Base-by-base conservation (phyloP, 2,113 vertebrate genomes). In the Theristicus caerulescens region DNA sequence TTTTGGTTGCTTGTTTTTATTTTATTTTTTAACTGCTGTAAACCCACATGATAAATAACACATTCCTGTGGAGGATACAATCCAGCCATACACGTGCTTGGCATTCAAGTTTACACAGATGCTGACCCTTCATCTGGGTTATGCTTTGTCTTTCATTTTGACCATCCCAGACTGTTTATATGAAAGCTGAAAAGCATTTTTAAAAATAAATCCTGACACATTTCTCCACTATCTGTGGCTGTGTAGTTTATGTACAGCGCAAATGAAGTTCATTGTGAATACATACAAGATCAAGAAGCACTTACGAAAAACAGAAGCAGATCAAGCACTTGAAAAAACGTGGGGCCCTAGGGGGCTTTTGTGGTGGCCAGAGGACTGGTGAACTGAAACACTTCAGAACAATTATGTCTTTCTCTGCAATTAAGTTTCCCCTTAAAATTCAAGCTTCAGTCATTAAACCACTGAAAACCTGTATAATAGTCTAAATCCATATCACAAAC, bases 111-210 rank as follows among this genome's bases (percentile, higher is more conserved):
- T 91, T 49, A 88, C 74, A 94, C 78, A 95, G 94, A 93, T 92
- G 77, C 77, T 95, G 95, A 96, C 82, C 94, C 61, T 71, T 84
- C 92, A 71, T 59, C 86, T 72, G 77, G 27, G 49, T 86, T 90
- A 64, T 16, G 42, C 86, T 88, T 81, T 82, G 65, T 58, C 86
- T 89, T 84, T 93, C 77, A 82, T 65, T 89, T 70, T 82, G 67
- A 91, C 91, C 82, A 82, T 47, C 17, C 19, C 82, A 87, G 71
- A 70, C 70, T 88, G 58, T 85, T 95, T 85, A 88, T 10, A 87
- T 16, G 32, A 91, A 88, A 94, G 61, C 61, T 34, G 21, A 92
- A 92, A 72, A 82, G 74, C 29, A 62, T 77, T 86, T 74, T 83
- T 19, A 71, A 83, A 93, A 95, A 70, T 57, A 90, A 94, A 90